Base-by-base conservation (phyloP, 2,113 vertebrate species). In the Alces alces region DNA sequence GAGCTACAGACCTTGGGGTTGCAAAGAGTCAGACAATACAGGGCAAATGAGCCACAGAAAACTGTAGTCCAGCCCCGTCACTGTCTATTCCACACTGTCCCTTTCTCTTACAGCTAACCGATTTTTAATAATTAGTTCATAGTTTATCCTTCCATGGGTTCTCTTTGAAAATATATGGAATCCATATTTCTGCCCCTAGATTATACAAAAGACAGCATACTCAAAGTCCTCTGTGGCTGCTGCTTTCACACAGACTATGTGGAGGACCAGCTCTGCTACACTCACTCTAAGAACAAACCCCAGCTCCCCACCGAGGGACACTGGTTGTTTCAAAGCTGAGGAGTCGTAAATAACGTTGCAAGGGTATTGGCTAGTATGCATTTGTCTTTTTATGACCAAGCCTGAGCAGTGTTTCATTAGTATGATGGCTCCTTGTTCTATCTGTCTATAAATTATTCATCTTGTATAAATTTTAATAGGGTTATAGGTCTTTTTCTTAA, bases 161-260 rank as follows among this genome's bases (percentile, higher is more conserved):
- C 52, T 90, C 85, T 70, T 70, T 73, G 8, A 89, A 90, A 52
- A 86, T 12, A 90, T 2, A 12, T 21, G 66, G n/a, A 17, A 39
- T 13, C 25, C 78, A 5, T 27, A 14, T 55, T 36, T 79, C 76
- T 61, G 15, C 5, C 28, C 30, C 54, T 13, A 3, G 17, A 11
- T n/a, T 3, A 61, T 3, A 43, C 6, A 11, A 6, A 87, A 76
- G 36, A 9, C 2, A 5, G 54, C 16, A 10, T 0, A 5, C 6
- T 33, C 11, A 16, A 28, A 19, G 39, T 14, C 17, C 33, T 25
- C 2, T 7, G 60, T 0, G 1, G 19, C 15, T 27, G 21, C 21
- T 45, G 28, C 8, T 23, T 6, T 6, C 52, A 43, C 9, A 23
- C 9, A 23, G 54, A 50, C 45, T 7, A 5, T 0, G 28, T 0